Conservation (phyloP, 2,113 vertebrate species). For the Polypterus bichir region DNA sequence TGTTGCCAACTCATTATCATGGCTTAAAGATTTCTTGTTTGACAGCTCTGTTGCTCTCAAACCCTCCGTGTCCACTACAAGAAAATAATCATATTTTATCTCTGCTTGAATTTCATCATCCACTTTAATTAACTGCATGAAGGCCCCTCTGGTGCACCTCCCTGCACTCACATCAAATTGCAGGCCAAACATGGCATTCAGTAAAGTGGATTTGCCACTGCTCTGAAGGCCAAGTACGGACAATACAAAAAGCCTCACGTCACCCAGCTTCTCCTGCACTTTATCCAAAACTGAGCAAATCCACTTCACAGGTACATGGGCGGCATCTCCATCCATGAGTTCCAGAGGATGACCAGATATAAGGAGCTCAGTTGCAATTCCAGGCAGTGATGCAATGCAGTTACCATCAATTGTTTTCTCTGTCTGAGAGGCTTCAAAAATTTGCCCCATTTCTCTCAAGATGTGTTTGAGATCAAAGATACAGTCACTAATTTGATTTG, state of each 20-base stretch:
- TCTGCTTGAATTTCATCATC: constrained; percentile 17
- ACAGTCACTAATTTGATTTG: constrained; percentile 12
- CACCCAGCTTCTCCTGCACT: constrained; percentile 30
- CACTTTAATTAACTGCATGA: constrained; percentile 19
- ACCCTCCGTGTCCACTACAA: constrained; percentile 26
- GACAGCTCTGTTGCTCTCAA: constrained; percentile 21
- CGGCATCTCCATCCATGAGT: constrained; percentile 41
- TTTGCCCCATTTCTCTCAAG: constrained; percentile 42
- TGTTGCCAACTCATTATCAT: constrained; percentile 44
- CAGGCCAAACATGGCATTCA: constrained; percentile 57
- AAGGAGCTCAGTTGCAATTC: constrained; percentile 37
- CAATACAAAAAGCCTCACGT: constrained; percentile 37
- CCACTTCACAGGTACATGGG: constrained; percentile 41
- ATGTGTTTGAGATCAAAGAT: constrained; percentile 45
- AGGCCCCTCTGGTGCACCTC: constrained; percentile 37
- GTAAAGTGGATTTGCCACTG: constrained; percentile 52
- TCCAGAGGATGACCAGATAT: constrained; percentile 43
- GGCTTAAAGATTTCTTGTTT: constrained; percentile 10
- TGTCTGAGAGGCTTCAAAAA: constrained; percentile 37
- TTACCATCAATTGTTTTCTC: constrained; percentile 9
- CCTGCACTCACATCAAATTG: constrained; percentile 41
- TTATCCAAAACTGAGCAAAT: constrained; percentile 39
- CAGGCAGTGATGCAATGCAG: constrained; percentile 14
- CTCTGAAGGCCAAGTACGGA: constrained; percentile 40
- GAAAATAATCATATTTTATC: constrained; percentile 31